Evolutionary conservation across 2,888 invertebrate genomes (phyloP).

Genomic region (Sycophila texana): DNA sequence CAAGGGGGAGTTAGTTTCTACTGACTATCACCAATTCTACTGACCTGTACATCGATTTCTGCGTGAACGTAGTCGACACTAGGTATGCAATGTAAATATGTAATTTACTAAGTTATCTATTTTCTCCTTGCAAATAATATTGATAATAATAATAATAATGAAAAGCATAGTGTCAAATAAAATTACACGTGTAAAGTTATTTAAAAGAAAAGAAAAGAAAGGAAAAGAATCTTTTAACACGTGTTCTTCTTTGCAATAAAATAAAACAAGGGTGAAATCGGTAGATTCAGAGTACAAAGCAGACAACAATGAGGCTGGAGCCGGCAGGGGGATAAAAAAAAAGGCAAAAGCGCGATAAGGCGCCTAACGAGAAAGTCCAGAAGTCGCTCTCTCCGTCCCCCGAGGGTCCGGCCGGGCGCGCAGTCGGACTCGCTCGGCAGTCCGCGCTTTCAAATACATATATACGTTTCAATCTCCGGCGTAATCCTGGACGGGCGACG

Average conservation of each 20-base stretch:
- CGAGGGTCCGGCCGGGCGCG: constrained; percentile 1
- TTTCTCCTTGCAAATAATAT: too few species aligned
- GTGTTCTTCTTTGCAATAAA: too few species aligned
- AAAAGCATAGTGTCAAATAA: too few species aligned
- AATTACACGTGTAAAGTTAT: neutral
- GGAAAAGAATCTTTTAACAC: neutral
- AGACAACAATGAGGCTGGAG: constrained; percentile 8
- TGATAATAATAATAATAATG: too few species aligned
- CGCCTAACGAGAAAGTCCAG: constrained; percentile 53
- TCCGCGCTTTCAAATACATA: constrained; percentile 67
- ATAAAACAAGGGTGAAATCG: neutral
- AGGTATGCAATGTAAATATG: too few species aligned
- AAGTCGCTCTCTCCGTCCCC: constrained; percentile 56
- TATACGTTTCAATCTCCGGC: constrained; percentile 72
- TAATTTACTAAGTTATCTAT: too few species aligned
- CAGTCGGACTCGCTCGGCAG: constrained; percentile 44
- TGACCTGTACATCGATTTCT: too few species aligned
- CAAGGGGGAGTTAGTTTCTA: too few species aligned
- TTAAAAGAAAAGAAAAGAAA: neutral
- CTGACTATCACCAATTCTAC: too few species aligned
- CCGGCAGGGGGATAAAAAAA: constrained; percentile 14
- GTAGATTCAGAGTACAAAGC: constrained; percentile 1
- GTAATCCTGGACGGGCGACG: constrained; percentile 71
- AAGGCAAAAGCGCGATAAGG: constrained; percentile 40
- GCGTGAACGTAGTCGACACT: too few species aligned